phyloP scores from a whole-genome alignment of 2,888 invertebrate species.

The Stenchaetothrips biformis region DNA sequence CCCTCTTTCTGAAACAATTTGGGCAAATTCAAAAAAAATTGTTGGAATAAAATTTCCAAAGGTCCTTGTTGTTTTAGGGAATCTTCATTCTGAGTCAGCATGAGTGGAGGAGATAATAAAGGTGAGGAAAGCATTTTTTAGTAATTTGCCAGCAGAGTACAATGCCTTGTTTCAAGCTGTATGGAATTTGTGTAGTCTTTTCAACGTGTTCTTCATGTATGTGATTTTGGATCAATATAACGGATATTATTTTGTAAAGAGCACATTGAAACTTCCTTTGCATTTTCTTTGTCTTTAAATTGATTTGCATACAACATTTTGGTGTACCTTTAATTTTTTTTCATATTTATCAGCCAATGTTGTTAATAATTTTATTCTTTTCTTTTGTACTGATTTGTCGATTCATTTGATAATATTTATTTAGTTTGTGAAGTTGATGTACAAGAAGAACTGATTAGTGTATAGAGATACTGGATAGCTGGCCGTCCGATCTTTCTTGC shows the following conservation, averaged over 20 bases:
- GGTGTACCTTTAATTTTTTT: conserved; percentile 1
- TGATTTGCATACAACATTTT: conserved; percentile 9
- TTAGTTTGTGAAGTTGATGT: conserved; percentile 23
- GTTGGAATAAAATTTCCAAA: not conserved
- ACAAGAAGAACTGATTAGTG: conserved; percentile 18
- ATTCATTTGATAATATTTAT: conserved; percentile 22
- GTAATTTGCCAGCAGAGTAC: not conserved
- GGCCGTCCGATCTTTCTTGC: conserved; percentile 14
- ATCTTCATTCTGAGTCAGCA: conserved; percentile 5
- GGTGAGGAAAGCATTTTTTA: not conserved
- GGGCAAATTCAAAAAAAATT: not conserved
- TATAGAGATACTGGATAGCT: conserved; percentile 2
- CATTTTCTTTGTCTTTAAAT: not conserved
- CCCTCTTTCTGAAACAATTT: not conserved
- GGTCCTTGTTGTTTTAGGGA: not conserved
- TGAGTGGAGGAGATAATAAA: not conserved
- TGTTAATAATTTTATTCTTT: conserved; percentile 17
- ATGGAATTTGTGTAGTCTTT: not conserved
- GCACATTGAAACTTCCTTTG: conserved; percentile 18
- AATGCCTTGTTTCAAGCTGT: not conserved
- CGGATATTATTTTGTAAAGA: not conserved
- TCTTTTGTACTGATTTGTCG: conserved; percentile 21
- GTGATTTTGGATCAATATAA: conserved; percentile 18
- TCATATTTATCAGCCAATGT: conserved; percentile 15
- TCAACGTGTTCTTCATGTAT: not conserved